Percentiles rank a stretch among this genome's conserved stretches.
These are phyloP conservation scores for Heloderma charlesbogerti DNA, from an alignment of 2,113 vertebrate species.

Conservation along the genomic window DNA sequence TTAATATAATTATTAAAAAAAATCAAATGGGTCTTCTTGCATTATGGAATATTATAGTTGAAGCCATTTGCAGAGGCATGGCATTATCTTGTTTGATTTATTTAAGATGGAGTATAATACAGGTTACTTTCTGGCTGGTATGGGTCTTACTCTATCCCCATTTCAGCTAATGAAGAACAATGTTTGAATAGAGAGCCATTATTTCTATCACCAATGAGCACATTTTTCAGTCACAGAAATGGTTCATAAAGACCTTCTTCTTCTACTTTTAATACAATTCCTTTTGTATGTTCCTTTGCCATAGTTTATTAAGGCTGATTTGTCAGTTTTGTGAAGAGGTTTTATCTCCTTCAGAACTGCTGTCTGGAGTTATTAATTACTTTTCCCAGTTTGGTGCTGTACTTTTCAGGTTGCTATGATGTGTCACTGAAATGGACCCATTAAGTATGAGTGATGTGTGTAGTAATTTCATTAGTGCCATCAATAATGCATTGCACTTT, in stretches of 20 bases:
- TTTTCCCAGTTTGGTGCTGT: constrained; percentile 56
- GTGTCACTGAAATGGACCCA: constrained; percentile 67
- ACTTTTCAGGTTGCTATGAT: constrained; percentile 63
- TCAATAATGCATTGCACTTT: constrained; percentile 70
- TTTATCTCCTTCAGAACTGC: constrained; percentile 58
- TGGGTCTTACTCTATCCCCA: background rate
- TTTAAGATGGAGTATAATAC: constrained; percentile 40
- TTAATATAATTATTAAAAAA: constrained; percentile 7
- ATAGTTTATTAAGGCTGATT: constrained; percentile 52
- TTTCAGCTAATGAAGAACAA: constrained; percentile 45
- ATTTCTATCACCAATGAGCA: constrained; percentile 41
- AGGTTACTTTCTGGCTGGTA: constrained; percentile 40
- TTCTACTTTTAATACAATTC: constrained; percentile 35
- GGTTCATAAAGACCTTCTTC: constrained; percentile 41
- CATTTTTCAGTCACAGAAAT: constrained; percentile 46
- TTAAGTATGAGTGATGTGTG: constrained; percentile 75
- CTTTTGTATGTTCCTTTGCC: constrained; percentile 43
- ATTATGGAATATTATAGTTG: background rate
- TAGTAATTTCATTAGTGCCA: constrained; percentile 77
- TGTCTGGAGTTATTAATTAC: constrained; percentile 68
- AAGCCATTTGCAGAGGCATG: constrained; percentile 38
- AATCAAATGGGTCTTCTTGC: constrained; percentile 17
- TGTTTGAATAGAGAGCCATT: constrained; percentile 49
- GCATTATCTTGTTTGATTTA: constrained; percentile 48
- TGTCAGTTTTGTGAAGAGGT: constrained; percentile 45